Evolutionary conservation across 2,888 invertebrate species (phyloP), one percentile per base, ranked within the genome.

Genomic region (Caenorhabditis imperialis): DNA sequence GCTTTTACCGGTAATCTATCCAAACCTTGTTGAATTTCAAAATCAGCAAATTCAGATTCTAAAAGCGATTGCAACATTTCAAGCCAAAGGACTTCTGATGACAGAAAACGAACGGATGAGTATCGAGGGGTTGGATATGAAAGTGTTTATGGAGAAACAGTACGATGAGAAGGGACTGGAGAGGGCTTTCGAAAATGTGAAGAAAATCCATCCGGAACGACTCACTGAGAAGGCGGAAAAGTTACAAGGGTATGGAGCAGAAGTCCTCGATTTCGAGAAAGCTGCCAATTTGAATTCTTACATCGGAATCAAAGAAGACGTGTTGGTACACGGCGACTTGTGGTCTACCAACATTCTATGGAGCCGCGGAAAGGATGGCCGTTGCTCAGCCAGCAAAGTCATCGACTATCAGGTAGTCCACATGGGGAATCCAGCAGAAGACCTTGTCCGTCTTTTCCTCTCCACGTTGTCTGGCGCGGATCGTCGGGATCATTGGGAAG

Each of bases 371-470:
- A 20, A 42, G 6, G 27, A 33, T 0, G 54, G 35, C 22, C n/a
- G 47, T 3, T 33, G n/a, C 12, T 7, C 7, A 25, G 62, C 45
- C 3, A 22, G 22, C 7, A 58, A 57, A 33, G 23, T 75, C 0
- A 70, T 75, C 16, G 75, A 75, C 38, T 75, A 58, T 53, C 62
- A 62, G 22, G 51, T 51, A 35, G 22, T 57, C 27, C 71, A 75
- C 25, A 35, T 76, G n/a, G 76, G 76, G 18, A 60, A 61, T 47
- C 74, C 76, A 0, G 76, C 71, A 0, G 70, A 63, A 22, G 78
- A 79, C 27, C 45, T 79, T 3, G 57, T 58, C 42, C 51, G 79
- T 38, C 25, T 79, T 10, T 61, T 79, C 38, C 20, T 70, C 4
- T 50, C 76, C 6, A 51, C 67, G 30, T 42, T 79, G 6, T 65